Evolutionary conservation across 2,797 vertebrate genomes (phyloP), one percentile per base, ranked within the genome.

Genomic region (Squalus acanthias): DNA sequence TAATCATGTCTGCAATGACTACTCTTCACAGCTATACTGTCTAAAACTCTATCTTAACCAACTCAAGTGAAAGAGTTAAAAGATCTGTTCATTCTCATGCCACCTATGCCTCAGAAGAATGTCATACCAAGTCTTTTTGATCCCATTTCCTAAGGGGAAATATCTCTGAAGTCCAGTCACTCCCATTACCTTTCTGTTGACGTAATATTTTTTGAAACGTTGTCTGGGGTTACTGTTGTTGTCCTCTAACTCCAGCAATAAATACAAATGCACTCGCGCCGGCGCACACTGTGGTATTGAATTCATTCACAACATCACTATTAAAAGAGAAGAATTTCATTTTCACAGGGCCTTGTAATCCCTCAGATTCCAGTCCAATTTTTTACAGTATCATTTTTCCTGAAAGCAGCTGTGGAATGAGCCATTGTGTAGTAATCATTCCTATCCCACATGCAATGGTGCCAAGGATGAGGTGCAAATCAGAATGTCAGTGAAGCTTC

Each of bases 331-430:
- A 74, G 67, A 93, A 60, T 65, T 92, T 65, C 60, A 92, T 92
- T 95, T 74, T 95, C 69, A 53, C 65, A 57, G 69, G 26, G 46
- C 69, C 69, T 74, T 50, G 10, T 95, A 70, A 74, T 95, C 94
- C 89, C 46, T 95, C 94, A 53, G 69, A 95, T 95, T 95, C 69
- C 92, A 69, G 50, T 63, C 92, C 67, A 70, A 95, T 33, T 74
- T 95, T 53, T 95, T 74, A 74, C 94, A 74, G 94, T 53, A 72
- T 95, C 24, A 10, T 5, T 29, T 39, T 95, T 50, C 69, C 69
- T 95, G 69, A 70, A 74, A 92, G 46, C 94, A 95, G 94, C 69
- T 72, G 69, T 15, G 50, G 94, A 95, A 53, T 70, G 46, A 26
- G 69, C 33, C 94, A 74, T 29, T 50, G 22, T 26, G 26, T 15